Percentiles rank a stretch among this genome's conserved stretches.
phyloP scores from a whole-genome alignment of 2,888 invertebrate genomes.

The Trachelus tabidus region DNA sequence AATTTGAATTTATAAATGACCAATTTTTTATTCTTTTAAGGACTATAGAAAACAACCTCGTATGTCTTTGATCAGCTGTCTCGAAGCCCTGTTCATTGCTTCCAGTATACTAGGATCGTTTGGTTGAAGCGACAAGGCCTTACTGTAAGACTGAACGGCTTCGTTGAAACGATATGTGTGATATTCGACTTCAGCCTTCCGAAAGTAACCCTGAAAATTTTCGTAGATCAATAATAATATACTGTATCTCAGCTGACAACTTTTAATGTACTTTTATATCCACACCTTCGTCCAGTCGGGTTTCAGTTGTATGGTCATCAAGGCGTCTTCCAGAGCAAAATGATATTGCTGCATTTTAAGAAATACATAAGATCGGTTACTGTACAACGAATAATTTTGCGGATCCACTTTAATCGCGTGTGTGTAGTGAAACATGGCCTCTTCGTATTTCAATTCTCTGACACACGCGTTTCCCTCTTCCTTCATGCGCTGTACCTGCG shows the following conservation, averaged over 20 bases:
- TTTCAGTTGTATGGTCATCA: conserved; percentile 78
- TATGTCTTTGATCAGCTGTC: conserved; percentile 71
- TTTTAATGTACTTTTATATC: not conserved
- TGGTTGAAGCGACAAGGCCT: conserved; percentile 76
- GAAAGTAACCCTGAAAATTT: conserved; percentile 74
- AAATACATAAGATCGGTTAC: conserved; percentile 85
- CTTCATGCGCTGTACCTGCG: conserved; percentile 67
- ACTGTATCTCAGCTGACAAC: not conserved
- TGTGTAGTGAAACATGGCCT: conserved; percentile 83
- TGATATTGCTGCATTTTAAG: conserved; percentile 82
- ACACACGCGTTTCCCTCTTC: conserved; percentile 82
- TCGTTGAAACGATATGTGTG: conserved; percentile 76
- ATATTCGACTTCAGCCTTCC: conserved; percentile 78
- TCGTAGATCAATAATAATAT: not conserved
- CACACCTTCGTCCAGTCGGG: conserved; percentile 83
- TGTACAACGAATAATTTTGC: conserved; percentile 77
- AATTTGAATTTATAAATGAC: not conserved
- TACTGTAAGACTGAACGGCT: conserved; percentile 76
- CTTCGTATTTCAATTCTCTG: conserved; percentile 77
- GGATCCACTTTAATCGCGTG: conserved; percentile 81
- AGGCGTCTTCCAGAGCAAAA: conserved; percentile 82
- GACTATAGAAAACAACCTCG: conserved; percentile 66
- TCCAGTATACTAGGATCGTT: conserved; percentile 74
- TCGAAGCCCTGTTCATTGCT: conserved; percentile 72
- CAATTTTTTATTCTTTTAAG: conserved; percentile 23